Conservation (phyloP, 2,888 invertebrate species). For the Ophion ventricosus region DNA sequence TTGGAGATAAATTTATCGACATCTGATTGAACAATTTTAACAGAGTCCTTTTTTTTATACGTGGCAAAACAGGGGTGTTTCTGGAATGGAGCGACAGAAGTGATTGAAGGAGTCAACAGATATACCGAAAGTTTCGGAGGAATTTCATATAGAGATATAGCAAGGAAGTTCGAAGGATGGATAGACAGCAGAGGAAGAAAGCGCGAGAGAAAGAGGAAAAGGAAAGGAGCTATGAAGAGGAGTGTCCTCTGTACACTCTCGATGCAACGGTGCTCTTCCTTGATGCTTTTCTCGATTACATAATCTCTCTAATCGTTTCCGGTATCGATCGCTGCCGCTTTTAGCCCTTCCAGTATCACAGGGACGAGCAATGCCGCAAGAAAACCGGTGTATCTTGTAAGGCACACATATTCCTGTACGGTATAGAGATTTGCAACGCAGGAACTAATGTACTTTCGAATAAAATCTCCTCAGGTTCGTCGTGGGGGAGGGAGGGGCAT, state of each 20-base stretch:
- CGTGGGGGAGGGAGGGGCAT: no score
- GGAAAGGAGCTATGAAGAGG: not conserved
- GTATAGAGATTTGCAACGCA: constrained; percentile 22
- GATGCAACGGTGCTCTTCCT: constrained; percentile 75
- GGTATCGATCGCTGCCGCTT: constrained; percentile 72
- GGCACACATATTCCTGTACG: constrained; percentile 4
- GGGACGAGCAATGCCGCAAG: constrained; percentile 43
- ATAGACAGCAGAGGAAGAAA: constrained; percentile 13
- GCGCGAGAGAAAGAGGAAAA: not conserved
- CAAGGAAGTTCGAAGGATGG: not conserved
- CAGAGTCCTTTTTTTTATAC: no score
- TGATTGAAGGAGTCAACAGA: no score
- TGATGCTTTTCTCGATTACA: constrained; percentile 79
- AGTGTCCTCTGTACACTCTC: constrained; percentile 44
- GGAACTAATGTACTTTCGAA: constrained; percentile 53
- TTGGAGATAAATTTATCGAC: no score
- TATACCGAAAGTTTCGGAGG: no score
- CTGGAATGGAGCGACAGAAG: no score
- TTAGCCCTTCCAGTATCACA: constrained; percentile 78
- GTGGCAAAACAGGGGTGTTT: no score
- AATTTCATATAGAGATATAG: not conserved
- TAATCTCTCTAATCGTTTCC: constrained; percentile 81
- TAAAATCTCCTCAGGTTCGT: constrained; percentile 47
- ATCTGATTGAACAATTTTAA: no score
- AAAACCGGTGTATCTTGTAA: constrained; percentile 33